These are phyloP conservation scores for Dendrolimus punctatus DNA, from an alignment of 1,140 invertebrate species.

Conservation along the genomic window DNA sequence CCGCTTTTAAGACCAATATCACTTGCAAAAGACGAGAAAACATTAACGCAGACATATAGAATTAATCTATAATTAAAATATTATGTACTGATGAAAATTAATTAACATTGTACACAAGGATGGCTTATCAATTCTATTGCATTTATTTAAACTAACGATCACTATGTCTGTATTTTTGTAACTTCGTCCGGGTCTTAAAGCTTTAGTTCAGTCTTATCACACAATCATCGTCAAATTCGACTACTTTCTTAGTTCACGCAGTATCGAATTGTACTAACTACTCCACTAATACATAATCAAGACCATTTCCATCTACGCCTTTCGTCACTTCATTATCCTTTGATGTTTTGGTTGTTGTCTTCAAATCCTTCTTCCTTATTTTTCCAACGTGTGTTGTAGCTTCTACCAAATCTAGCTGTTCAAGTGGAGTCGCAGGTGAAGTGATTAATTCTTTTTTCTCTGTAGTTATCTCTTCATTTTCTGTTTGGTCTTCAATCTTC, in stretches of 20 bases:
- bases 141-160: neutral
- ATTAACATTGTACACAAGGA: neutral
- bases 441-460: slow-evolving; percentile 23
- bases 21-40: too few relatives aligned
- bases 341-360: slow-evolving; percentile 42
- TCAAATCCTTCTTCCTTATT: slow-evolving; percentile 62
- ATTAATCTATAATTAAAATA: too few relatives aligned
- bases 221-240: neutral
- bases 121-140: neutral
- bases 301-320: slow-evolving; percentile 42
- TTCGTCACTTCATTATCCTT: slow-evolving; percentile 60
- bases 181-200: slow-evolving; percentile 30
- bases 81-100: too few relatives aligned
- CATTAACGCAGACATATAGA: too few relatives aligned
- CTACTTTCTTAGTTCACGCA: slow-evolving; percentile 27
- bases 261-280: slow-evolving; percentile 18
- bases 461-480: slow-evolving; percentile 21
- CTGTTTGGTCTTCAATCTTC: slow-evolving; percentile 22
- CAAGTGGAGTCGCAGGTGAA: slow-evolving; percentile 30
- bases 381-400: slow-evolving; percentile 56
- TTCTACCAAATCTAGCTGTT: slow-evolving; percentile 36
- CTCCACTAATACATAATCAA: slow-evolving; percentile 51
- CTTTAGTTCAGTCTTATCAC: slow-evolving; percentile 49
- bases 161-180: slow-evolving; percentile 3
- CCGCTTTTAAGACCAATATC: slow-evolving; percentile 5